These are phyloP conservation scores for Argynnis bischoffii DNA, from an alignment of 2,888 invertebrate genomes.

Conservation along the genomic window DNA sequence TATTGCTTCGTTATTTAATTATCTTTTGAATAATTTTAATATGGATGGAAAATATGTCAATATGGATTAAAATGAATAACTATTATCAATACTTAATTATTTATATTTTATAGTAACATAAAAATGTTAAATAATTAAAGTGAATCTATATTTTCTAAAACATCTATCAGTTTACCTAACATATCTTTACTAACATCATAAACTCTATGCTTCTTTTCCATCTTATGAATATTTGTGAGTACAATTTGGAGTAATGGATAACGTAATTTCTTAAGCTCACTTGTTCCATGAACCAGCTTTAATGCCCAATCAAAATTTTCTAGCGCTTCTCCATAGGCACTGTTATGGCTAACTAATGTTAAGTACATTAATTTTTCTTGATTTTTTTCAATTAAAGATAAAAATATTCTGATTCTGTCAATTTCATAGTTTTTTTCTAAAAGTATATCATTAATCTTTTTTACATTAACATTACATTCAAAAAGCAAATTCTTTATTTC, in stretches of 20 bases:
- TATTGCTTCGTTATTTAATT: too few species aligned
- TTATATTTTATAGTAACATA: neutral
- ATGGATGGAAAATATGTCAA: too few species aligned
- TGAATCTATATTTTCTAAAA: conserved; percentile 50
- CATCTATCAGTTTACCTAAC: conserved; percentile 55
- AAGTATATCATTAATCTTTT: conserved; percentile 44
- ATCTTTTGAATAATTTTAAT: too few species aligned
- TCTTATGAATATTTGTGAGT: conserved; percentile 50
- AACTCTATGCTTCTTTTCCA: conserved; percentile 44
- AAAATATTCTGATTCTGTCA: conserved; percentile 47
- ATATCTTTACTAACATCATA: conserved; percentile 63
- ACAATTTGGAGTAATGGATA: conserved; percentile 60
- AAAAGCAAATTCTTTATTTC: conserved; percentile 51
- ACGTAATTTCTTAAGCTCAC: conserved; percentile 58
- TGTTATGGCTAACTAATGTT: conserved; percentile 52
- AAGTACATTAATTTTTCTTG: conserved; percentile 51
- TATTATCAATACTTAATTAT: too few species aligned
- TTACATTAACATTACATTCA: conserved; percentile 48
- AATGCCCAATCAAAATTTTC: conserved; percentile 60
- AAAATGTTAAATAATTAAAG: conserved; percentile 15
- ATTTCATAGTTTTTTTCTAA: conserved; percentile 46
- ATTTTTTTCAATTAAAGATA: conserved; percentile 46
- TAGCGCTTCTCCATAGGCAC: conserved; percentile 54
- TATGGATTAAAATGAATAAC: too few species aligned
- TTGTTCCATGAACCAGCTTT: conserved; percentile 62